phyloP scores from a whole-genome alignment of 1,140 invertebrate genomes.

The Phenacoccus solenopsis region DNA sequence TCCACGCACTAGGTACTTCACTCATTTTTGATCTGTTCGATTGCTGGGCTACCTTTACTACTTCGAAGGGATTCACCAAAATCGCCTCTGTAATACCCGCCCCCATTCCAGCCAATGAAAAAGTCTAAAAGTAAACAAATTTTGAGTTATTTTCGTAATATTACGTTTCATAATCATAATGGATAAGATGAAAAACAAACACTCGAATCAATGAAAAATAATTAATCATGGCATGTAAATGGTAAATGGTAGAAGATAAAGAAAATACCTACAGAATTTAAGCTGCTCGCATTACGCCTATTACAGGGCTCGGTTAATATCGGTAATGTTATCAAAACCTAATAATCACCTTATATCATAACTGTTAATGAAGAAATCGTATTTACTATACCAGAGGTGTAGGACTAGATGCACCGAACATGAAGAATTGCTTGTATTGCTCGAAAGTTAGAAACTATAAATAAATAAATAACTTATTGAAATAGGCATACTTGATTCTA shows the following conservation, averaged over 20 bases:
- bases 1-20: slow-evolving; percentile 57
- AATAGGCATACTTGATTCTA: too few relatives aligned
- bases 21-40: slow-evolving; percentile 44
- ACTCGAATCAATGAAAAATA: too few relatives aligned
- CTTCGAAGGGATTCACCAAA: slow-evolving; percentile 87
- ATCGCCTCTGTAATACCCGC: slow-evolving; percentile 80
- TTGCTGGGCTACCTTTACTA: slow-evolving; percentile 78
- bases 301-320: too few relatives aligned
- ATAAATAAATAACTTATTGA: slow-evolving; percentile 23
- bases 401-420: slow-evolving; percentile 54
- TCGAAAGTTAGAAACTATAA: slow-evolving; percentile 79
- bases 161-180: too few relatives aligned
- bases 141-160: too few relatives aligned
- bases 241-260: too few relatives aligned
- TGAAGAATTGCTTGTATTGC: slow-evolving; percentile 75
- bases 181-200: too few relatives aligned
- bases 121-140: slow-evolving; percentile 44
- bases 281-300: too few relatives aligned
- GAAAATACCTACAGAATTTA: too few relatives aligned
- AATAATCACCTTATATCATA: background rate
- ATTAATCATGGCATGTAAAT: too few relatives aligned
- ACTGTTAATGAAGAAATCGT: background rate
- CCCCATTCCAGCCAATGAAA: slow-evolving; percentile 68
- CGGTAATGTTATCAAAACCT: background rate
- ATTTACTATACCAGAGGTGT: slow-evolving; percentile 49